These are phyloP conservation scores for Pachydiplax longipennis DNA, from an alignment of 2,888 invertebrate genomes.

Conservation along the genomic window DNA sequence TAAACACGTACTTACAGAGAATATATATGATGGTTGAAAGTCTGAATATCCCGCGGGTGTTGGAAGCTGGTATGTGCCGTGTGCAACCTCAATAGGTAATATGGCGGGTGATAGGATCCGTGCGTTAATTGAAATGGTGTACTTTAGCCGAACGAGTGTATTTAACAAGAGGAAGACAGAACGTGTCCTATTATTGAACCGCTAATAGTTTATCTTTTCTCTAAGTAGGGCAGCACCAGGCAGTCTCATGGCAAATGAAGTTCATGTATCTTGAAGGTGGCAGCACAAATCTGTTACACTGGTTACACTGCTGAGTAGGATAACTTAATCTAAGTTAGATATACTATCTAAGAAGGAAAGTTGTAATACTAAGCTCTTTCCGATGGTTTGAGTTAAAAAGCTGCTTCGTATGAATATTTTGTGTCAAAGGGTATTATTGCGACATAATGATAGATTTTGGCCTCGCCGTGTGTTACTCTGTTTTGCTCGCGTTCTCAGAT, in stretches of 20 bases:
- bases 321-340: too few relatives aligned
- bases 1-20: neutral
- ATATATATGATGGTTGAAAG: neutral
- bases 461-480: neutral
- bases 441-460: neutral
- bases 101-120: constrained; percentile 30
- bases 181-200: constrained; percentile 38
- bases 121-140: neutral
- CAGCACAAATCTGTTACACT: neutral
- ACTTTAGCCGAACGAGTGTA: neutral
- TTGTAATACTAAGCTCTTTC: too few relatives aligned
- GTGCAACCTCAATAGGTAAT: constrained; percentile 39
- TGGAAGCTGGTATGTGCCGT: constrained; percentile 23
- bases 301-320: too few relatives aligned
- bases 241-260: neutral
- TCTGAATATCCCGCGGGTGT: constrained; percentile 46
- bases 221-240: constrained; percentile 36
- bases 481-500: neutral
- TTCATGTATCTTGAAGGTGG: constrained; percentile 22
- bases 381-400: too few relatives aligned
- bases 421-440: neutral
- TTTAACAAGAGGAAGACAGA: neutral
- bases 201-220: constrained; percentile 38
- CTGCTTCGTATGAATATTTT: neutral
- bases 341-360: too few relatives aligned